Base-by-base conservation (phyloP, 2,797 vertebrate species). In the Pangasius krempfi region DNA sequence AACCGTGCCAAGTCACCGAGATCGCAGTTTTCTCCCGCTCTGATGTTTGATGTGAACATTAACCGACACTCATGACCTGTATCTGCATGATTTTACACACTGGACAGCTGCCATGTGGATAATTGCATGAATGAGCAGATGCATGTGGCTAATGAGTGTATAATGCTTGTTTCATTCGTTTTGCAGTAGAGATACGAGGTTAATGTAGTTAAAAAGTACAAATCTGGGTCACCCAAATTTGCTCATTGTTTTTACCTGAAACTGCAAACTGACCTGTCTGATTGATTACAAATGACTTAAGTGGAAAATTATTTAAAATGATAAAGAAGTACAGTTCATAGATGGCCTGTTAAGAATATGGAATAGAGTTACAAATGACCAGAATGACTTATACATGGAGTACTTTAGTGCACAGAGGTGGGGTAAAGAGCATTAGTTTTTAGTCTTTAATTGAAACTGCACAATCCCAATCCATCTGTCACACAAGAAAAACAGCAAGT, bases 401-500 rank as follows among this genome's bases (percentile, higher is more conserved):
- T n/a, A 16, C 33, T 56, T 56, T 10, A 20, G 14, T 22, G 30
- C 76, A 50, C 75, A 80, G 50, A 9, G 52, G 76, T 80, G 79
- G 22, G 30, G 30, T 54, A 37, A 22, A 12, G 52, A 22, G 52
- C 52, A 25, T 80, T 80, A 9, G 9, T 22, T 37, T 37, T 80
- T 12, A 12, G 78, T 33, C n/a, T 33, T 56, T 33, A 22, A 33
- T 40, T 60, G 30, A 66, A 85, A 88, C 92, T 89, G 73, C 90
- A 88, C 92, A 91, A 92, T 66, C 81, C 75, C 89, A 70, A 83
- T 90, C 83, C 76, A 64, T 40, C 64, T 86, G 44, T 87, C 89
- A 92, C 84, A 90, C 86, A 88, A 92, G 6, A 88, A 58, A 66
- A 91, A 90, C 13, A 88, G 91, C 84, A 93, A 94, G 91, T 76